These are phyloP conservation scores for Electrophaes corylata DNA, from an alignment of 2,888 invertebrate species.

Conservation along the genomic window DNA sequence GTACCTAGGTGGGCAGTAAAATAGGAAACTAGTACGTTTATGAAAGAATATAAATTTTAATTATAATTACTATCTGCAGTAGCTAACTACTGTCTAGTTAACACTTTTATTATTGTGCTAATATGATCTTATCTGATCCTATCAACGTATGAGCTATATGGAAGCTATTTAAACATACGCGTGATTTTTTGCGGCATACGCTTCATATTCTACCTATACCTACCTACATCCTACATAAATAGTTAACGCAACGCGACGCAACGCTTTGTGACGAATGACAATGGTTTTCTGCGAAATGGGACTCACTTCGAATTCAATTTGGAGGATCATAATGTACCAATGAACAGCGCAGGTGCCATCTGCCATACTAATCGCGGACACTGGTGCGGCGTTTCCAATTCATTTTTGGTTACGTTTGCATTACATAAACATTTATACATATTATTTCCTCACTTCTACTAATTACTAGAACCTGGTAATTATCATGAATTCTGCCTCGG, in stretches of 20 bases:
- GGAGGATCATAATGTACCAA: slow-evolving; percentile 4
- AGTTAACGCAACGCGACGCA: not conserved
- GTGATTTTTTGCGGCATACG: slow-evolving; percentile 3
- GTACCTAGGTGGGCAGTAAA: too few species aligned
- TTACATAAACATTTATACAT: too few species aligned
- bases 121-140: not conserved
- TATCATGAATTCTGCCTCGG: too few species aligned
- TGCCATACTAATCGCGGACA: not conserved
- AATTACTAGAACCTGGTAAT: too few species aligned
- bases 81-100: slow-evolving; percentile 3
- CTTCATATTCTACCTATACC: too few species aligned
- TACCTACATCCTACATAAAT: too few species aligned
- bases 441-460: too few species aligned
- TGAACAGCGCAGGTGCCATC: not conserved
- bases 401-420: not conserved
- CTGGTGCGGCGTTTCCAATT: not conserved
- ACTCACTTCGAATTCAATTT: not conserved
- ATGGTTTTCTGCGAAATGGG: slow-evolving; percentile 1
- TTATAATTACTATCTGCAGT: slow-evolving; percentile 3
- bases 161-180: not conserved
- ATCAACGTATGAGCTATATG: not conserved
- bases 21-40: too few species aligned
- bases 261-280: not conserved
- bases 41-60: not conserved
- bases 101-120: not conserved